Conservation (phyloP, 2,113 vertebrate species). For the Hemichromis elongatus region DNA sequence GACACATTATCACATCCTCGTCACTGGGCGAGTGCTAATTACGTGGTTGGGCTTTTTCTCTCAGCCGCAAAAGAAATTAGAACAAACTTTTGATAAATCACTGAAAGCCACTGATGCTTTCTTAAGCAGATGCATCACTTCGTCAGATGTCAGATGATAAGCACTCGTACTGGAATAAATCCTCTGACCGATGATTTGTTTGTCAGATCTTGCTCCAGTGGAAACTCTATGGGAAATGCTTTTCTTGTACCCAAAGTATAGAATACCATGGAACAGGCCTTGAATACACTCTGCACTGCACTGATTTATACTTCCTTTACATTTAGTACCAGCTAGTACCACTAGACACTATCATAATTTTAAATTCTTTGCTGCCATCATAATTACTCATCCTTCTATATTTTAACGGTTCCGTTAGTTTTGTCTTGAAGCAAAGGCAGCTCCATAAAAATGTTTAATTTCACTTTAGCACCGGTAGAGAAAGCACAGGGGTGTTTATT, state of each 20-base stretch:
- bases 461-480: not conserved
- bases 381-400: not conserved
- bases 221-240: not conserved
- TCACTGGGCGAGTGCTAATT: conserved; percentile 40
- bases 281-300: not conserved
- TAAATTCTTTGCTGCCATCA: not conserved
- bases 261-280: not conserved
- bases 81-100: conserved; percentile 37
- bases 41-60: conserved; percentile 34
- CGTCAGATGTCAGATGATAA: not conserved
- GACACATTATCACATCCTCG: conserved; percentile 35
- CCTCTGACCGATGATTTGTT: not conserved
- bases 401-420: not conserved
- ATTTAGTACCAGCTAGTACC: not conserved
- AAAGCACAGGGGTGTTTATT: not conserved
- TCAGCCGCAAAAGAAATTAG: conserved; percentile 22
- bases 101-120: not conserved
- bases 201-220: not conserved
- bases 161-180: not conserved
- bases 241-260: not conserved
- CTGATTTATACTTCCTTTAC: conserved; percentile 4
- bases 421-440: not conserved
- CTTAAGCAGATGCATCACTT: not conserved
- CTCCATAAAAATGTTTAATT: not conserved
- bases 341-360: not conserved